These are phyloP conservation scores for Daktulosphaira vitifoliae DNA, from an alignment of 1,140 invertebrate species.

Conservation along the genomic window DNA sequence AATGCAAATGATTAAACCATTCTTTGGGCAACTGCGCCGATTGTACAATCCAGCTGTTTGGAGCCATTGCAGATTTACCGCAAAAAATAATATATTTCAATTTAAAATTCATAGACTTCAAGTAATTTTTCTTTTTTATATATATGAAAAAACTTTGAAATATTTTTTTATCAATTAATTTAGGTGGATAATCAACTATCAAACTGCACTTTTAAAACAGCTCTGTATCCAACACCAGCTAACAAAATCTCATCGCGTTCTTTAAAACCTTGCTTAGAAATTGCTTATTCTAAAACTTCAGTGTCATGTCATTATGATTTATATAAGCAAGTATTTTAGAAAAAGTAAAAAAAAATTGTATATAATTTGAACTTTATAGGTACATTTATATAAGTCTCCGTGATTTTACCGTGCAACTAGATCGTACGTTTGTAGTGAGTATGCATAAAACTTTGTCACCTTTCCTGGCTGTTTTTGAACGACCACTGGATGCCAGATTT, in stretches of 20 bases:
- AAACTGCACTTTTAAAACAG: slow-evolving; percentile 66
- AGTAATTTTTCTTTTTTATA: slow-evolving; percentile 42
- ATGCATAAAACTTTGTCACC: slow-evolving; percentile 23
- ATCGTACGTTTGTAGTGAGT: slow-evolving; percentile 5
- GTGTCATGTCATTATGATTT: slow-evolving; percentile 50
- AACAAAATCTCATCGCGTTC: slow-evolving; percentile 43
- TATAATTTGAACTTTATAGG: not conserved
- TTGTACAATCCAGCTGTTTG: slow-evolving; percentile 67
- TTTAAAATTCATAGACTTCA: slow-evolving; percentile 59
- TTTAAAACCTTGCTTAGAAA: slow-evolving; percentile 59
- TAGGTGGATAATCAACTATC: slow-evolving; percentile 72
- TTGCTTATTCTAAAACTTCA: slow-evolving; percentile 54
- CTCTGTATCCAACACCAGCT: slow-evolving; percentile 52
- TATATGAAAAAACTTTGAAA: slow-evolving; percentile 1
- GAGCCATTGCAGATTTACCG: slow-evolving; percentile 61
- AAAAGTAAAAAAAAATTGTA: not conserved
- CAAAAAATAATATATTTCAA: slow-evolving; percentile 58
- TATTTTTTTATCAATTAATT: slow-evolving; percentile 38
- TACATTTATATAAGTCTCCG: slow-evolving; percentile 11
- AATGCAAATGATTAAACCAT: slow-evolving; percentile 82
- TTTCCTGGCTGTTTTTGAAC: slow-evolving; percentile 5
- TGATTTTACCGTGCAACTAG: slow-evolving; percentile 9
- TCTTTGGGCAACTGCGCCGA: slow-evolving; percentile 66
- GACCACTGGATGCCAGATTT: slow-evolving; percentile 20
- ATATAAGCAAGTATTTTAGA: slow-evolving; percentile 47